Evolutionary conservation across 2,113 vertebrate species (phyloP).

Genomic region (Bolborhynchus lineola): DNA sequence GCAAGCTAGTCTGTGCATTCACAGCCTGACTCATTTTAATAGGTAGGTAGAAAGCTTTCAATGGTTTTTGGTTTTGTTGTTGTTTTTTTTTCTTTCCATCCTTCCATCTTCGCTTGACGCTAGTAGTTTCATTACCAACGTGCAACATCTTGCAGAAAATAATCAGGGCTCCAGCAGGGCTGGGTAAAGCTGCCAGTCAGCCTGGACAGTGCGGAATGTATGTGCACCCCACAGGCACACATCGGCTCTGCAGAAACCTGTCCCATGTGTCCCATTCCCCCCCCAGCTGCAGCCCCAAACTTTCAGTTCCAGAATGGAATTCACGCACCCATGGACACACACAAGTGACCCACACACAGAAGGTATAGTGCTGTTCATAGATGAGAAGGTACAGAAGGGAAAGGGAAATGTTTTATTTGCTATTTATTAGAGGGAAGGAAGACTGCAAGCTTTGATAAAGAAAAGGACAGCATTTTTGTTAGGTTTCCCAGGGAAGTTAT

Average conservation of each 20-base stretch:
- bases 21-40: constrained; percentile 72
- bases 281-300: constrained; percentile 46
- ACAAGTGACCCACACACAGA: not conserved
- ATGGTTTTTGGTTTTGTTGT: constrained; percentile 59
- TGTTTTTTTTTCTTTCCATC: constrained; percentile 26
- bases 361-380: constrained; percentile 41
- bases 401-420: constrained; percentile 59
- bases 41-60: constrained; percentile 80
- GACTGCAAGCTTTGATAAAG: constrained; percentile 67
- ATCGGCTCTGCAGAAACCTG: constrained; percentile 28
- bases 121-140: constrained; percentile 62
- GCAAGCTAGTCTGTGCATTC: constrained; percentile 66
- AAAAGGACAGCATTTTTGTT: constrained; percentile 64
- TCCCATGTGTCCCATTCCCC: not conserved
- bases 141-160: constrained; percentile 59
- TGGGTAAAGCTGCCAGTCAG: constrained; percentile 57
- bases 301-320: constrained; percentile 35
- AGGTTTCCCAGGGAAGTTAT: constrained; percentile 71
- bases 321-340: constrained; percentile 12
- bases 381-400: constrained; percentile 55
- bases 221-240: not conserved
- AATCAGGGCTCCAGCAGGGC: constrained; percentile 74
- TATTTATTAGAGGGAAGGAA: constrained; percentile 80
- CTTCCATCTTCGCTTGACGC: constrained; percentile 44
- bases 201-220: not conserved